These are phyloP conservation scores for Latheticus oryzae DNA, from an alignment of 2,888 invertebrate species.

Conservation along the genomic window DNA sequence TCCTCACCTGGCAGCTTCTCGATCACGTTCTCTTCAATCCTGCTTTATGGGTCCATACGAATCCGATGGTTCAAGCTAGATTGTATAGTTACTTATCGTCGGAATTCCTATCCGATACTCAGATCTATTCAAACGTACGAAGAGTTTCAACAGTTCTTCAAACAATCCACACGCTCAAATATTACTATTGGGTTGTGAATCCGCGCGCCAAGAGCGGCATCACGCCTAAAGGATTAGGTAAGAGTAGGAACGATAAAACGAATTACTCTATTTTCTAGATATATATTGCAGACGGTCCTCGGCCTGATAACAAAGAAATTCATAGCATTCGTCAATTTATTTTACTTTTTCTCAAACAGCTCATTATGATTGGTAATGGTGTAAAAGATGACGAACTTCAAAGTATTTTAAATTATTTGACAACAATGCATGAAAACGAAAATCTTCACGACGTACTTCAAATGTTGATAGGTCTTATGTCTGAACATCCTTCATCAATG, in stretches of 20 bases:
- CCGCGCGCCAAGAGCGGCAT: slow-evolving; percentile 95
- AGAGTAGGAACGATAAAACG: slow-evolving; percentile 46
- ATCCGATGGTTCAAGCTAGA: slow-evolving; percentile 93
- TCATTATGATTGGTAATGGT: slow-evolving; percentile 96
- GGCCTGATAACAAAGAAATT: slow-evolving; percentile 95
- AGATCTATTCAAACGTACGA: slow-evolving; percentile 96
- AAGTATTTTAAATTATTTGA: slow-evolving; percentile 96
- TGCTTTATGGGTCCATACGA: slow-evolving; percentile 98
- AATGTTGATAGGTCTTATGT: slow-evolving; percentile 96
- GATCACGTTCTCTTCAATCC: slow-evolving; percentile 99
- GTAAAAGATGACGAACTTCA: slow-evolving; percentile 99
- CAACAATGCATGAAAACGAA: slow-evolving; percentile 99
- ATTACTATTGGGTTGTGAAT: slow-evolving; percentile 99
- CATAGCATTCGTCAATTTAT: slow-evolving; percentile 95
- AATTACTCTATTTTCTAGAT: slow-evolving; percentile 10
- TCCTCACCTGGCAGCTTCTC: slow-evolving; percentile 94
- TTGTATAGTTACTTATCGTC: slow-evolving; percentile 98
- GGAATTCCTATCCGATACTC: slow-evolving; percentile 98
- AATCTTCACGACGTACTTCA: slow-evolving; percentile 98
- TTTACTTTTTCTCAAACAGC: slow-evolving; percentile 92
- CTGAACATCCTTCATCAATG: slow-evolving; percentile 98
- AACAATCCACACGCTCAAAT: slow-evolving; percentile 98
- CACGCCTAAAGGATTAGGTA: slow-evolving; percentile 93
- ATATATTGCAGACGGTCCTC: slow-evolving; percentile 82
- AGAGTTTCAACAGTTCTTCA: slow-evolving; percentile 97